Evolutionary conservation across 2,888 invertebrate genomes (phyloP), one percentile per base, ranked within the genome.

Genomic region (Athalia rosae): DNA sequence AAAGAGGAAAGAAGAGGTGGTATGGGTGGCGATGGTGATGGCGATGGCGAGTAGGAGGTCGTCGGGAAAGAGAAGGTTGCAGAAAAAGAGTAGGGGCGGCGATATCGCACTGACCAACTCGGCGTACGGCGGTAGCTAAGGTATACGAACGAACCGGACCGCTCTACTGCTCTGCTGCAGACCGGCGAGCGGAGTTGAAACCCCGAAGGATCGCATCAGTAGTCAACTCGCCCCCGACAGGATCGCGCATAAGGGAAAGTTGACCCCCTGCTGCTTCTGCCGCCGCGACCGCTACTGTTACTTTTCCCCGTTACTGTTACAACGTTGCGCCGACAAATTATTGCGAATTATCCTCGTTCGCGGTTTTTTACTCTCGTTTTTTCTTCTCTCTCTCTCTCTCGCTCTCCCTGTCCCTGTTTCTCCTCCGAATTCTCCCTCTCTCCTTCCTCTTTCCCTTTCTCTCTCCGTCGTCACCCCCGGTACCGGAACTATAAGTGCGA

Each of bases 141-240:
- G 43, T 45, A n/a, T 53, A 7, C 53, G 28, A 28, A 28, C 28
- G 28, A 28, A 2, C 28, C 2, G 28, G 28, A 28, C 53, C 3
- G 53, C 53, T 53, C 9, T 4, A 53, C 53, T 53, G 53, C 9
- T n/a, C 53, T 11, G n/a, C 53, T 11, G 58, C 58, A 45, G 71
- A 74, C 74, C 47, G 61, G 61, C 74, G 62, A 62, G 48, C 61
- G 48, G 47, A 61, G 83, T 85, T 85, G 86, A 86, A 84, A 83
- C 84, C 84, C 84, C 83, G 85, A 84, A 81, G 82, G 58, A 71
- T 74, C 84, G 83, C 85, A 84, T 83, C 88, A 87, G 88, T 88
- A 87, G 84, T 85, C 85, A 86, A 88, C 87, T 87, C 85, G 87
- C 86, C 85, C 83, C 85, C 85, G 87, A 79, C 86, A 85, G 84